Evolutionary conservation across 2,888 invertebrate species (phyloP), one percentile per base, ranked within the genome.

Genomic region (Hirtodrosophila trivittata): DNA sequence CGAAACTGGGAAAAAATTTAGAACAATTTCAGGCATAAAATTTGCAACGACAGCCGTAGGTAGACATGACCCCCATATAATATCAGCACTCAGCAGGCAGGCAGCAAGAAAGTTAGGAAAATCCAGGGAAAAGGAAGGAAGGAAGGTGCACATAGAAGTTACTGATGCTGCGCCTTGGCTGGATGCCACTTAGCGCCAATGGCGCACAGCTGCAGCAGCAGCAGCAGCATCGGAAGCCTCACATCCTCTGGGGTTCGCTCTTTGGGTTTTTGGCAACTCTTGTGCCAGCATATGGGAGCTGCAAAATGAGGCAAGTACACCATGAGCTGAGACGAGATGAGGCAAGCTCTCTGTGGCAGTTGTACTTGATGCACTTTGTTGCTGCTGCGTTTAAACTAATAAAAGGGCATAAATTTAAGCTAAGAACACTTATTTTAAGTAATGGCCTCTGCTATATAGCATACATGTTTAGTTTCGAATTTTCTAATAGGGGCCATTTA

Each of bases 21-120:
- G 66, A 77, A 59, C 77, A 83, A 70, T 73, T 73, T 67, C 41
- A 74, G 71, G 68, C 75, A 83, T 85, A 77, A 85, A 82, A 80
- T 71, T 85, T 73, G 66, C 83, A 83, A 65, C 77, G 77, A 66
- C 75, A 64, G 71, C 73, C 66, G 65, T 81, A 41, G 45, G 5
- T 55, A 43, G 64, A 68, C 58, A 38, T 25, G 37, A 28, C 18
- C 39, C 38, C 33, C 45, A 55, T 47, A 60, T 43, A 63, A 66
- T 56, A 66, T 55, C 70, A 66, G 54, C 49, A 50, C 66, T 56
- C 66, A 66, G 66, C 62, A 54, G 65, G 65, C 54, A 56, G 43
- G 5, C 47, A 37, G 18, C 46, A 39, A 7, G 2, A 49, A 28
- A 25, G 39, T 30, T 39, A 14, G n/a, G 14, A n/a, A 12, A 25